A percentile compares a stretch with the other conserved stretches of the same genome.
Conservation (phyloP, 1,140 invertebrate species). For the Agrypnia vestita region DNA sequence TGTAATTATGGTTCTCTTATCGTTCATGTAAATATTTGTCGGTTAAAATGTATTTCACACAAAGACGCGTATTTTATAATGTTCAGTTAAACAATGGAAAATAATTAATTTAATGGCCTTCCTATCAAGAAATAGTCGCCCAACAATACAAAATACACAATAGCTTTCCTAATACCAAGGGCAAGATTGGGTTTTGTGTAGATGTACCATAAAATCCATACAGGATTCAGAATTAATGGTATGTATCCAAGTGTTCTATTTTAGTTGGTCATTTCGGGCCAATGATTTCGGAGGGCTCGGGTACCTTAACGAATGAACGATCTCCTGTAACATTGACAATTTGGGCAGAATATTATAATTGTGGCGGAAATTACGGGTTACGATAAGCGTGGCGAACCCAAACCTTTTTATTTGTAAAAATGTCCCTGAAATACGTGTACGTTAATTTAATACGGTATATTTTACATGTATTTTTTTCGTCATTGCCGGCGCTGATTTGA, state of each 20-base stretch:
- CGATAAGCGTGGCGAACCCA: too few relatives aligned
- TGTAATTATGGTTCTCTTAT: too few relatives aligned
- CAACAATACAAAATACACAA: background rate
- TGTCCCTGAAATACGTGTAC: too few relatives aligned
- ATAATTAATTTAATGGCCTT: background rate
- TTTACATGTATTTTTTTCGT: too few relatives aligned
- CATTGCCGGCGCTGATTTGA: too few relatives aligned
- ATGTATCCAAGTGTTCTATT: constrained; percentile 8
- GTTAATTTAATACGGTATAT: too few relatives aligned
- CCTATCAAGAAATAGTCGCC: background rate
- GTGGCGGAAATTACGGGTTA: too few relatives aligned
- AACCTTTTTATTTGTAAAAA: too few relatives aligned
- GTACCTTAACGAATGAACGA: background rate
- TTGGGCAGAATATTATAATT: background rate
- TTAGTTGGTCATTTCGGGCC: constrained; percentile 12
- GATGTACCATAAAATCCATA: constrained; percentile 1
- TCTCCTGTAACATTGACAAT: constrained; percentile 2
- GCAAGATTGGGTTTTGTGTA: constrained; percentile 8
- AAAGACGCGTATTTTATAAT: too few relatives aligned
- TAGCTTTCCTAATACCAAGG: background rate
- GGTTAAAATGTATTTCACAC: too few relatives aligned
- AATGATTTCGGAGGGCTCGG: background rate
- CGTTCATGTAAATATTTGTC: too few relatives aligned
- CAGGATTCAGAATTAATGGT: constrained; percentile 12
- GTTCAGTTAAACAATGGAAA: background rate